phyloP scores from a whole-genome alignment of 2,797 vertebrate genomes.

The Squalus acanthias region DNA sequence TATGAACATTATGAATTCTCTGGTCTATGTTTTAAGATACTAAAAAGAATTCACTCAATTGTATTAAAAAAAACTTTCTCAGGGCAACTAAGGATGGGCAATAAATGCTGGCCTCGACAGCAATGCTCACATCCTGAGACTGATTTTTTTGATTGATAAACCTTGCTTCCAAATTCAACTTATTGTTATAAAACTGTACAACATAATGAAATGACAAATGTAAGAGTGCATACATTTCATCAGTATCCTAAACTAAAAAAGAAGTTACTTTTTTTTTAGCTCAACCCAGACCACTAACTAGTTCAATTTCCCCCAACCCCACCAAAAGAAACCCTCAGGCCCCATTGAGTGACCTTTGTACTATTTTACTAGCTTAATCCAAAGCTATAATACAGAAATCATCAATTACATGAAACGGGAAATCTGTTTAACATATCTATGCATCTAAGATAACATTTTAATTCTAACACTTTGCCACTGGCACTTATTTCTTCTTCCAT shows the following conservation, averaged over 20 bases:
- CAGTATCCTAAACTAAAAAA: background rate
- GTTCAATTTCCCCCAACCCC: background rate
- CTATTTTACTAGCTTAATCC: background rate
- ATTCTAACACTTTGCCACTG: background rate
- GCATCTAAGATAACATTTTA: background rate
- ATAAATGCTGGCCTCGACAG: background rate
- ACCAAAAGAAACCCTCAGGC: background rate
- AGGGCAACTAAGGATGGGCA: background rate
- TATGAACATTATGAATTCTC: background rate
- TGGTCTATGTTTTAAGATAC: background rate
- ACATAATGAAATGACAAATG: background rate
- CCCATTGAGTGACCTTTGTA: background rate
- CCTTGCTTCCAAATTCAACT: background rate
- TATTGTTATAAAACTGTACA: background rate
- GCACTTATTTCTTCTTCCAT: background rate
- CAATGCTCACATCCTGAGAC: background rate
- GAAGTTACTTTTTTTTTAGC: background rate
- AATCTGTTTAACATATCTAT: background rate
- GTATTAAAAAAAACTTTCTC: background rate
- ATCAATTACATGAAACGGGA: background rate
- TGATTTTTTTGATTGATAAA: background rate
- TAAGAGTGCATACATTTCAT: background rate
- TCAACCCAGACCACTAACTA: background rate
- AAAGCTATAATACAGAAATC: background rate
- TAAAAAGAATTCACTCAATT: background rate